These are phyloP conservation scores for Pseudococcus longispinus DNA, from an alignment of 2,888 invertebrate species.

Conservation along the genomic window DNA sequence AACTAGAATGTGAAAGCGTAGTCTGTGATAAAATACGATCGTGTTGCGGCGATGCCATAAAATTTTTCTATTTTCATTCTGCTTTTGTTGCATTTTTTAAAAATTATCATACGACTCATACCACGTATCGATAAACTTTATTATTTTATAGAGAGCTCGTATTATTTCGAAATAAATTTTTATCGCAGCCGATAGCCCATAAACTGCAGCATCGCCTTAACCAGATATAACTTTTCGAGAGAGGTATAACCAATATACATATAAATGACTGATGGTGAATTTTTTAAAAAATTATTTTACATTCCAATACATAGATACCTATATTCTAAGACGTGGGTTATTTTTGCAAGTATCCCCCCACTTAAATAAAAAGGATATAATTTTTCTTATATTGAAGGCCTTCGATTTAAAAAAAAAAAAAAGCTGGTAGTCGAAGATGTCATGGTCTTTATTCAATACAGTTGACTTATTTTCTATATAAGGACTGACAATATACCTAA, in stretches of 20 bases:
- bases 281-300: not conserved
- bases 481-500: not conserved
- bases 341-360: conserved; percentile 37
- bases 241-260: not conserved
- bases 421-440: not conserved
- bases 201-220: not conserved
- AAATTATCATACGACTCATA: not conserved
- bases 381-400: not conserved
- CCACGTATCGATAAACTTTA: not conserved
- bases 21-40: conserved; percentile 27
- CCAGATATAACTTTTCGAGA: not conserved
- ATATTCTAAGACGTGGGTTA: conserved; percentile 30
- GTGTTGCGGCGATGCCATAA: not conserved
- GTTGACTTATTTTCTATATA: not conserved
- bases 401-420: not conserved
- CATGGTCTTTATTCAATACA: not conserved
- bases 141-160: not conserved
- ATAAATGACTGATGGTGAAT: not conserved
- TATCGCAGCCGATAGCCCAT: not conserved
- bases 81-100: not conserved
- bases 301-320: conserved; percentile 6
- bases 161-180: not conserved
- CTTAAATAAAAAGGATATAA: conserved; percentile 44
- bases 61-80: not conserved
- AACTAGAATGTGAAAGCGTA: conserved; percentile 29